phyloP scores from a whole-genome alignment of 2,797 vertebrate species.

The Valencia hispanica region DNA sequence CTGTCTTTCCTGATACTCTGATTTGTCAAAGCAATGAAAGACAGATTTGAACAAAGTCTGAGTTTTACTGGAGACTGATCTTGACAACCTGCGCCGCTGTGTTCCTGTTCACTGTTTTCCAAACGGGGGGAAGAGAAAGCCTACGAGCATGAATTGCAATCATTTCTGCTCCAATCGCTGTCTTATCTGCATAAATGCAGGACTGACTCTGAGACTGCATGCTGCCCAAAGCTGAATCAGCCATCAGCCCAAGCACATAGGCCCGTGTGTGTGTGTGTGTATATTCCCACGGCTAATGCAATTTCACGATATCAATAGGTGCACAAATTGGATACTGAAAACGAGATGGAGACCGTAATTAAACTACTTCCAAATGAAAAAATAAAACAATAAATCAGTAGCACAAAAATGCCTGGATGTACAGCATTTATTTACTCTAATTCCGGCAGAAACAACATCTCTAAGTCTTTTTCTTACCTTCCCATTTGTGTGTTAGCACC shows the following conservation, averaged over 20 bases:
- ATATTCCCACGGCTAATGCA: conserved; percentile 43
- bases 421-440: not conserved
- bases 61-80: conserved; percentile 77
- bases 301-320: conserved; percentile 42
- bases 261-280: not conserved
- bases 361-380: conserved; percentile 19
- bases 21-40: too few relatives aligned
- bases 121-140: conserved; percentile 46
- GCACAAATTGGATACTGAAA: conserved; percentile 51
- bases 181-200: conserved; percentile 57
- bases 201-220: conserved; percentile 49
- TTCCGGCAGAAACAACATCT: not conserved
- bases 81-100: conserved; percentile 57
- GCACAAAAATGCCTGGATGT: conserved; percentile 3
- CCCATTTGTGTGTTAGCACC: not conserved
- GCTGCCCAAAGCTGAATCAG: conserved; percentile 47
- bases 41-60: conserved; percentile 67
- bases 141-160: conserved; percentile 53
- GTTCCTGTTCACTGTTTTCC: conserved; percentile 49
- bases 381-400: conserved; percentile 23
- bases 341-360: conserved; percentile 35
- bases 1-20: not conserved
- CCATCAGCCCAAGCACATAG: conserved; percentile 34
- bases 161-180: conserved; percentile 47
- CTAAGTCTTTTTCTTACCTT: not conserved